phyloP scores from a whole-genome alignment of 2,797 vertebrate genomes.

The Scleropages formosus region DNA sequence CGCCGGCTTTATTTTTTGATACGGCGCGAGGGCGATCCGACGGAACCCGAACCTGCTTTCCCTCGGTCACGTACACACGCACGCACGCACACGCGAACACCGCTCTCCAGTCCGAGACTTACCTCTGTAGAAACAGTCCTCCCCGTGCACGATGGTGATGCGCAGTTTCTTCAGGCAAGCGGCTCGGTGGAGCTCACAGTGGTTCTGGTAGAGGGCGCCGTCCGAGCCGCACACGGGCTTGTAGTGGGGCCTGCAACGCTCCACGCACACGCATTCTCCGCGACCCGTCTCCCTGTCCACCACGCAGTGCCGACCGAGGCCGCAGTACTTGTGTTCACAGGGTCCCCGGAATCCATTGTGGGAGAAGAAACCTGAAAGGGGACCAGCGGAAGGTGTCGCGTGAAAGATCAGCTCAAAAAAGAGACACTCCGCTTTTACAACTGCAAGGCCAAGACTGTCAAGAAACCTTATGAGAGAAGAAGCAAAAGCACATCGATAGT shows the following conservation, averaged over 20 bases:
- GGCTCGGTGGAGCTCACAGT: constrained; percentile 90
- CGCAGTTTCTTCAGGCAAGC: constrained; percentile 82
- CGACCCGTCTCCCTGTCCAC: constrained; percentile 71
- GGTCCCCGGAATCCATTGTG: constrained; percentile 64
- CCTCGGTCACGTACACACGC: no score
- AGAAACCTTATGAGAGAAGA: no score
- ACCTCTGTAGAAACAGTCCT: constrained; percentile 97
- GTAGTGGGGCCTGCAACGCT: constrained; percentile 85
- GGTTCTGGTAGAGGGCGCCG: constrained; percentile 91
- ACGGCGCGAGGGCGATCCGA: no score
- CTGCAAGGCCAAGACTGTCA: no score
- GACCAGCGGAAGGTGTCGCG: neutral
- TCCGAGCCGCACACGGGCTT: constrained; percentile 95
- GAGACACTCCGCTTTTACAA: no score
- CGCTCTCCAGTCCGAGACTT: constrained; percentile 42
- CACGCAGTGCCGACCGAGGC: constrained; percentile 86
- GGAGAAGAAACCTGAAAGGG: constrained; percentile 63
- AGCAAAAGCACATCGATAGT: no score
- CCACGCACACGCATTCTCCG: constrained; percentile 85
- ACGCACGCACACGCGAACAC: neutral
- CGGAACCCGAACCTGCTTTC: no score
- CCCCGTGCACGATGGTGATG: constrained; percentile 89
- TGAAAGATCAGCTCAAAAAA: neutral
- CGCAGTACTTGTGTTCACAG: constrained; percentile 93
- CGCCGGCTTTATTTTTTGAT: no score